These are phyloP conservation scores for Crotalus tigris DNA, from an alignment of 2,113 vertebrate species.

Conservation along the genomic window DNA sequence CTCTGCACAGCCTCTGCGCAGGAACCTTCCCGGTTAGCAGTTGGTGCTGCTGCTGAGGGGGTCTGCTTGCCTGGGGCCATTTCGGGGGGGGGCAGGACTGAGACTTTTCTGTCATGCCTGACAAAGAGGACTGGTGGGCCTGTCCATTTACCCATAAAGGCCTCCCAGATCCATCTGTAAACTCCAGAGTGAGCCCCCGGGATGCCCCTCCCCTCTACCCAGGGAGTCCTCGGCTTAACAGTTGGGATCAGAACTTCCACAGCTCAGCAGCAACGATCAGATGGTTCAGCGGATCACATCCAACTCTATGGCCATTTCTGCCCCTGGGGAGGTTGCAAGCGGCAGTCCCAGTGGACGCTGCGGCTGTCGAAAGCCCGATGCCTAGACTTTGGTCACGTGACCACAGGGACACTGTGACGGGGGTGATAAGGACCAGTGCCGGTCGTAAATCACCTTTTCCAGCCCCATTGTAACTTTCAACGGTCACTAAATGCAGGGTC, in stretches of 20 bases:
- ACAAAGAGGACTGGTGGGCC: not conserved
- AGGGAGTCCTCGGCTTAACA: not conserved
- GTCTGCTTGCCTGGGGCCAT: no score
- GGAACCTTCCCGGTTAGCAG: no score
- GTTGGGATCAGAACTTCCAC: not conserved
- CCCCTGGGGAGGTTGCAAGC: not conserved
- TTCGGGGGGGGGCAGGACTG: not conserved
- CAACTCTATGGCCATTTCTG: not conserved
- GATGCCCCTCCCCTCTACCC: not conserved
- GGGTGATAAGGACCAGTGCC: not conserved
- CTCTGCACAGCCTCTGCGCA: not conserved
- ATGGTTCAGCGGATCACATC: not conserved
- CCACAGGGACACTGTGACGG: not conserved
- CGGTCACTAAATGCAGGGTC: not conserved
- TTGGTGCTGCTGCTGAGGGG: no score
- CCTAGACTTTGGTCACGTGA: not conserved
- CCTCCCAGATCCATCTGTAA: not conserved
- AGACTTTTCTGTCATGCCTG: not conserved
- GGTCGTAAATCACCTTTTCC: not conserved
- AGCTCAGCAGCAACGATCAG: not conserved
- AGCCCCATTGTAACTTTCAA: not conserved
- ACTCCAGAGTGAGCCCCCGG: not conserved
- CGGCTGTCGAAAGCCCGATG: rapidly evolving
- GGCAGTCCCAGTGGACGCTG: not conserved
- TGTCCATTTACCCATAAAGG: no score